Percentiles rank a stretch among this genome's conserved stretches.
Evolutionary conservation across 2,113 vertebrate species (phyloP).

Genomic region (Ellobius talpinus): DNA sequence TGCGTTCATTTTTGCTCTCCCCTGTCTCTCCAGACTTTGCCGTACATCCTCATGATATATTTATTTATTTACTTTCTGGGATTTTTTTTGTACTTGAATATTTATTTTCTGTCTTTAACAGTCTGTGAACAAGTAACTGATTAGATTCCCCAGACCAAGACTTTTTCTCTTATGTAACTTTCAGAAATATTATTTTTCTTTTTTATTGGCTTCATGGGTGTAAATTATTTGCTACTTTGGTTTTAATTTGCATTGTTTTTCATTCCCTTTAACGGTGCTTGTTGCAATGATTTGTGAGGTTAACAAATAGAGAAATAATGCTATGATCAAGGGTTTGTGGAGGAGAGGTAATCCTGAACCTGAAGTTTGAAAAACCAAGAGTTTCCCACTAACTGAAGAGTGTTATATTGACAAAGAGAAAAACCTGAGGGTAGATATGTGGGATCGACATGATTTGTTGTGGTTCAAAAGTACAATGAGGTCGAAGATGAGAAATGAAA

Average conservation of each 20-base stretch:
- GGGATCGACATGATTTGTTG: not conserved
- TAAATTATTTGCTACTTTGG: slow-evolving; percentile 8
- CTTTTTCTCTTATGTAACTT: not conserved
- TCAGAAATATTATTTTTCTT: not conserved
- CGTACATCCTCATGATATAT: not conserved
- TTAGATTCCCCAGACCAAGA: not conserved
- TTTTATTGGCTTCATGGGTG: not conserved
- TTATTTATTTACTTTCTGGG: not conserved
- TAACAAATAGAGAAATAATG: not conserved
- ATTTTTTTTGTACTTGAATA: not conserved
- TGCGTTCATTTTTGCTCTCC: not conserved
- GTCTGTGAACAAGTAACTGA: not conserved
- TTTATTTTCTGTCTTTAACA: slow-evolving; percentile 3
- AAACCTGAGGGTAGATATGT: not conserved
- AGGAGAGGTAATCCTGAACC: not conserved
- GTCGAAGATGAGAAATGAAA: not conserved
- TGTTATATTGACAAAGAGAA: not conserved
- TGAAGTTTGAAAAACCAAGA: slow-evolving; percentile 27
- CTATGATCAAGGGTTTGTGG: not conserved
- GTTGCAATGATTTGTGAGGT: not conserved
- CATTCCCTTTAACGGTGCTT: slow-evolving; percentile 4
- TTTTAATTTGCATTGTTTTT: slow-evolving; percentile 10
- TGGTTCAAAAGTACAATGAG: not conserved
- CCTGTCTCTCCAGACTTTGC: not conserved
- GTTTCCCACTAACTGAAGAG: not conserved